Evolutionary conservation across 2,113 vertebrate genomes (phyloP), one percentile per base, ranked within the genome.

Genomic region (Panthera tigris): DNA sequence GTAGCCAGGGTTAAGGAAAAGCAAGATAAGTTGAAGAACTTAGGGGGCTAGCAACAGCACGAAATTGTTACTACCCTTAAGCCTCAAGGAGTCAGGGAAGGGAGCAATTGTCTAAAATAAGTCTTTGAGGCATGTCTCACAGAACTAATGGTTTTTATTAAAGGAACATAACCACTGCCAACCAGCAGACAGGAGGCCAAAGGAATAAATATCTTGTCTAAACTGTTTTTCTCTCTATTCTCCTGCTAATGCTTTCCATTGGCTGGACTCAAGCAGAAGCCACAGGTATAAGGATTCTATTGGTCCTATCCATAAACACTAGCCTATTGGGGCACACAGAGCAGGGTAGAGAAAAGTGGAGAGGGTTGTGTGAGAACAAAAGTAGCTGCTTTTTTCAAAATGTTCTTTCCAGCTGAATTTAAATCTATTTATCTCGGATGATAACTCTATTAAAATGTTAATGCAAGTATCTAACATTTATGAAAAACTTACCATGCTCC

Each of bases 191-290:
- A 80, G 66, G 29, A 48, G 39, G 18, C 50, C 63, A 91, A 71
- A 78, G 39, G 73, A 80, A 91, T 71, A 69, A 94, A 87, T 57
- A 45, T 57, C 33, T 36, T 61, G 4, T 69, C 18, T 48, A 1
- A 50, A 45, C 5, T 87, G 3, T 86, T 81, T n/a, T 81, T 33
- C 36, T 92, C 48, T 36, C 80, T 36, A 66, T 73, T 92, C 36
- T 76, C 36, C 45, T 74, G 21, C 55, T 41, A 82, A 5, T 96
- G 48, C 66, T 52, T 82, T 18, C 50, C 33, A 2, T 48, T 69
- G 71, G 31, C 71, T 80, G 63, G 86, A 81, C 36, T 94, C 71
- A 90, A 52, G 66, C 68, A 96, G 74, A 88, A 93, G 55, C 33
- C n/a, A 79, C 33, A 85, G 23, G 11, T 1, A 73, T 33, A 71